Base-by-base conservation (phyloP, 53 echinoderm and acorn worm species). In the Mesocentrotus franciscanus region DNA sequence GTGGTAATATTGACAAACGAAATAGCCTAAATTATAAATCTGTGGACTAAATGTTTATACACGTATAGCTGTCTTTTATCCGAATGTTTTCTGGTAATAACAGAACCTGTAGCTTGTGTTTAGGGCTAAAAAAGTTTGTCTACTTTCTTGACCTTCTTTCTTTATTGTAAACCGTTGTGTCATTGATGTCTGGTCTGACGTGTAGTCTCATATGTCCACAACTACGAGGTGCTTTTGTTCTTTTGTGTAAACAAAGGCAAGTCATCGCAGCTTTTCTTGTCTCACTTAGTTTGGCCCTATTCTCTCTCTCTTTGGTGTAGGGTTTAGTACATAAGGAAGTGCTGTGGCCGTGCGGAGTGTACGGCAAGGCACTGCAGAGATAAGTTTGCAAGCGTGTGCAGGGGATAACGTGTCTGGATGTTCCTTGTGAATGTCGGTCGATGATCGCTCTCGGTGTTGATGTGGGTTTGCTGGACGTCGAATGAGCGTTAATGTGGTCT, bases 171-270 rank as follows among this genome's bases (percentile, higher is more conserved):
- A 18, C 39, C 30, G 0, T 81, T 81, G 81, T 58, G 58, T 30
- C 85, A 85, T n/a, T 35, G 83, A 11, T 85, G 87, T 57, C 87
- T 85, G 24, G 56, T 24, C 87, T 57, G 56, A 87, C 58, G 56
- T 58, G 58, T 6, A 87, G 59, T 56, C 87, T 59, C 87, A 87
- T 58, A 26, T 87, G 87, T 87, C 87, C 29, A 87, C 87, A 87
- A 64, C 57, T 10, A 24, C 58, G 87, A 20, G 87, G 57, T 56
- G 58, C 87, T 85, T 85, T 94, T 94, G 95, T 94, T 68, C 36
- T 61, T 70, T 26, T 85, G 71, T 64, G 95, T 87, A 61, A 94
- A 94, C 95, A 94, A 94, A 94, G 95, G 87, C 95, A 56, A 94
- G 95, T 85, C 95, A 94, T 64, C 70, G 55, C 15, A 66, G 95